Evolutionary conservation across 2,113 vertebrate genomes (phyloP), one percentile per base, ranked within the genome.

Genomic region (Grantiella picta): DNA sequence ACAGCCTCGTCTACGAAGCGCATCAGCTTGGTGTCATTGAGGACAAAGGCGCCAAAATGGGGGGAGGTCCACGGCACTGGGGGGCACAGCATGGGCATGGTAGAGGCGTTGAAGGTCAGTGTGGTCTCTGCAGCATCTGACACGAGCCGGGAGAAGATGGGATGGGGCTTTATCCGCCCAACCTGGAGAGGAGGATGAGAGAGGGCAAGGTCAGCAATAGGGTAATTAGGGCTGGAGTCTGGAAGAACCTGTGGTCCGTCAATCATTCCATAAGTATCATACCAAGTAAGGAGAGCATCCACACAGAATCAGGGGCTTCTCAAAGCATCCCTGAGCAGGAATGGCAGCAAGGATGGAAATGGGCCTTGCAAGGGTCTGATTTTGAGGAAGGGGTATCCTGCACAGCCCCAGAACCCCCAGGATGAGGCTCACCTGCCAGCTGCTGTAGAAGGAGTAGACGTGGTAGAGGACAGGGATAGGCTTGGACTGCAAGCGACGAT

Each of bases 91-190:
- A 99, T 99, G 11, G 99, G 99, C 68, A 99, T 97, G 83, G 98
- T 97, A 0, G 95, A 97, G 5, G 99, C 97, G 91, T 98, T 99
- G 29, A 99, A 99, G 44, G 98, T 99, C 95, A 99, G 96, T 1
- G n/a, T 96, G 89, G 98, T 98, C 94, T 99, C 98, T 2, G 96
- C 96, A 6, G 99, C 99, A 0, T 98, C 97, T 6, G 94, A 97
- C 78, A 98, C 61, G 3, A 99, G 96, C 92, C 99, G 98, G 9
- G 76, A 97, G 84, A 99, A 98, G 93, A 99, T 96, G 3, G 99
- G 99, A 92, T 99, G 99, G 5, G 99, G 99, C 90, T 99, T 99
- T 88, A 99, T 98, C 87, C 99, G 98, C 63, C 99, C 99, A 0
- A 99, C 89, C 99, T 99, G 92, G 40, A 28, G 64, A 78, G 21